Evolutionary conservation across 2,113 vertebrate species (phyloP).

Genomic region (Synodontis membranacea): DNA sequence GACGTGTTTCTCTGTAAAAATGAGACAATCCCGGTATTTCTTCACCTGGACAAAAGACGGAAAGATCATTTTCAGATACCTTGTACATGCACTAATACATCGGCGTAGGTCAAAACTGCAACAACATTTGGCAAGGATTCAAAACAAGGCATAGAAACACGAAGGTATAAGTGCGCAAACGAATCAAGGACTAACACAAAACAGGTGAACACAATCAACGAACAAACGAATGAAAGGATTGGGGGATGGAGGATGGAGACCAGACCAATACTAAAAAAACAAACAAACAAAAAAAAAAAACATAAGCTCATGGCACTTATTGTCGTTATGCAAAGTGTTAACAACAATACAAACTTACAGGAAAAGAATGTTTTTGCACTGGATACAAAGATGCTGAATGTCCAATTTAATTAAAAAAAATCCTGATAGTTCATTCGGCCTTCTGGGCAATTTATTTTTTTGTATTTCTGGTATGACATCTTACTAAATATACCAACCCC

Average conservation of each 20-base stretch:
- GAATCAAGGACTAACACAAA: neutral
- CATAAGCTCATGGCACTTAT: neutral
- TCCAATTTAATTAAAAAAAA: neutral
- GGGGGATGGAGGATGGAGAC: neutral
- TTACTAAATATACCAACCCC: neutral
- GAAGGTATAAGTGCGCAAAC: neutral
- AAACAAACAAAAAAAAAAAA: neutral
- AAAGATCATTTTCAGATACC: neutral
- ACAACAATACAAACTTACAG: neutral
- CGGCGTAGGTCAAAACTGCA: neutral
- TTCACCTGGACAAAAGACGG: neutral
- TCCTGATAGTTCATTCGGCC: neutral
- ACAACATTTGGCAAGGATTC: neutral
- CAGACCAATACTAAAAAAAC: neutral
- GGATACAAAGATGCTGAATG: neutral
- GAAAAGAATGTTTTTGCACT: neutral
- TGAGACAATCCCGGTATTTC: too few relatives aligned
- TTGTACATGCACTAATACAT: neutral
- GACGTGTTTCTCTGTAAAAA: too few relatives aligned
- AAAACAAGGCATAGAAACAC: neutral
- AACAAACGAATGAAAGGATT: neutral
- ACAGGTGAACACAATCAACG: neutral
- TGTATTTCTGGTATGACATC: neutral
- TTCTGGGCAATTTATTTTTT: neutral
- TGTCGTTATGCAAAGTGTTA: neutral